phyloP scores from a whole-genome alignment of 2,797 vertebrate genomes.

The Tadarida brasiliensis region DNA sequence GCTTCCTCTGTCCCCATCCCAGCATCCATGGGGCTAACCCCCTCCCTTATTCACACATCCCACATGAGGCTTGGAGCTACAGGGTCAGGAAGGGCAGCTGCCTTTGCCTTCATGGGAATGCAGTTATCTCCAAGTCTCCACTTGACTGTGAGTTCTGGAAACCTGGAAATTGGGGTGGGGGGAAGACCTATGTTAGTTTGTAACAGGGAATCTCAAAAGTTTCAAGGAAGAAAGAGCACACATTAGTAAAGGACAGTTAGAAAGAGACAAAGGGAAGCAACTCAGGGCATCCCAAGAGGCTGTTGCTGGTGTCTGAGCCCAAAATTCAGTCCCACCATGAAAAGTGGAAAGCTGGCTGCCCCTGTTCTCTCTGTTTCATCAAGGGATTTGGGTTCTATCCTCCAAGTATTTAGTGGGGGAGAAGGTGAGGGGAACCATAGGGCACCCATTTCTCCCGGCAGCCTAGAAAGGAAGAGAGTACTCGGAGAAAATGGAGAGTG shows the following conservation, averaged over 20 bases:
- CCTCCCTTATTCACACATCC: not conserved
- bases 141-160: slow-evolving; percentile 50
- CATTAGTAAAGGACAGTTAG: slow-evolving; percentile 71
- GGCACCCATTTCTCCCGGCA: slow-evolving; percentile 51
- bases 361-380: not conserved
- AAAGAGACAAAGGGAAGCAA: slow-evolving; percentile 71
- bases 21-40: slow-evolving; percentile 39
- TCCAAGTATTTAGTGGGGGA: slow-evolving; percentile 17
- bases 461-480: slow-evolving; percentile 63
- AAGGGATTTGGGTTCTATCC: slow-evolving; percentile 55
- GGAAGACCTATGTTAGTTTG: slow-evolving; percentile 72
- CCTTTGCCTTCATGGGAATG: slow-evolving; percentile 65
- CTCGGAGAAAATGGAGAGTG: slow-evolving; percentile 54
- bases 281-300: slow-evolving; percentile 78
- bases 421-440: not conserved
- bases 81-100: slow-evolving; percentile 63
- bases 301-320: slow-evolving; percentile 83
- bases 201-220: slow-evolving; percentile 74
- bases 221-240: slow-evolving; percentile 69
- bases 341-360: slow-evolving; percentile 44
- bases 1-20: slow-evolving; percentile 44
- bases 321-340: slow-evolving; percentile 58
- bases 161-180: slow-evolving; percentile 45
- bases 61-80: not conserved
- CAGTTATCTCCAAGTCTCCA: slow-evolving; percentile 67